Evolutionary conservation across 2,113 vertebrate genomes (phyloP), one percentile per base, ranked within the genome.

Genomic region (Carassius gibelio): DNA sequence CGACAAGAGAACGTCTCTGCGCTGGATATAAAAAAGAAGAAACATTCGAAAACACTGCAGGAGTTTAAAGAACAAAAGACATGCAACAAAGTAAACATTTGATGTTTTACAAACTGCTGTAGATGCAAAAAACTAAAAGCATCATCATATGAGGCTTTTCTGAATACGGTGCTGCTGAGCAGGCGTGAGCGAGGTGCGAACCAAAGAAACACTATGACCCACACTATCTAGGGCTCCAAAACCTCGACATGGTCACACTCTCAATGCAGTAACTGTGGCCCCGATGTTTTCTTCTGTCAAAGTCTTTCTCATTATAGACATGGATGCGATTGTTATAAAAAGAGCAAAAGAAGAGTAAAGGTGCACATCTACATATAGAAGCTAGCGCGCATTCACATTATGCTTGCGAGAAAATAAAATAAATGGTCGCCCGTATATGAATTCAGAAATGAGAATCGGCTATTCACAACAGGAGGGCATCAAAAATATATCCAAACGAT

Each of bases 321-420:
- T 77, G 80, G 89, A 87, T 80, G 72, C 81, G 55, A 86, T 83
- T 86, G 85, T 86, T 84, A 88, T 87, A 62, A 69, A 52, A 90
- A 90, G 88, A 87, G 90, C 86, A 88, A 85, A 87, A 90, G 83
- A 89, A 64, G 89, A 90, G 94, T 93, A 96, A 96, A 95, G 93
- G 94, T 95, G 96, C 95, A 96, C 96, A 95, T 96, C 95, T 97
- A 97, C 96, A 95, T 95, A 96, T 95, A 96, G 94, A 96, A 81
- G 79, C 79, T 81, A 64, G 59, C 79, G 96, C 96, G 95, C 95
- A 95, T 97, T 96, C 94, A 95, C 96, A 96, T 95, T 89, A 92
- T 88, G 96, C 92, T 34, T 94, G 93, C 93, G 94, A 94, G 92
- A 91, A 88, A 91, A 48, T 88, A 26, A 87, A 91, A 90, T 84